Percentiles rank a stretch among this genome's conserved stretches.
Conservation (phyloP, 2,797 vertebrate genomes). For the Sebastes miniatus region DNA sequence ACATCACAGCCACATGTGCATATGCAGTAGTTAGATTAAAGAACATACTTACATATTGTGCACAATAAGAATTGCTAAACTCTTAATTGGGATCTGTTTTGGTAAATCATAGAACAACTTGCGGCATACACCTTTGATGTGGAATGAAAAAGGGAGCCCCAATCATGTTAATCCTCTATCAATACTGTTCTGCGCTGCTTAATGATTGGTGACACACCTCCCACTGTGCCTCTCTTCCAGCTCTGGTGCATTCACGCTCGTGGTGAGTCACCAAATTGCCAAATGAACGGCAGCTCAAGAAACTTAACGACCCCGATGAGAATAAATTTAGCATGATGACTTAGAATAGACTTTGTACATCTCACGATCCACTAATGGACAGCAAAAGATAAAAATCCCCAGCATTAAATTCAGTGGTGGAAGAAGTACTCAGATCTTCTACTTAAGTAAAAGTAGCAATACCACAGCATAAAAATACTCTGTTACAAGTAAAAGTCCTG, state of each 20-base stretch:
- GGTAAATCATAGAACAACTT: neutral
- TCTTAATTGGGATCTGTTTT: neutral
- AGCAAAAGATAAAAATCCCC: neutral
- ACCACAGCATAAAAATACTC: too few species aligned
- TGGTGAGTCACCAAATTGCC: conserved; percentile 56
- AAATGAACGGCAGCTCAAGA: conserved; percentile 33
- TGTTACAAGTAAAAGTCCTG: too few species aligned
- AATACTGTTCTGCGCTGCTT: conserved; percentile 38
- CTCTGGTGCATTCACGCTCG: conserved; percentile 42
- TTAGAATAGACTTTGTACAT: conserved; percentile 14
- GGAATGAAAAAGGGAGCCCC: neutral
- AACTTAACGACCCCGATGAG: conserved; percentile 40
- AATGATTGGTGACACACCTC: conserved; percentile 59
- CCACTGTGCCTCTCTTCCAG: conserved; percentile 37
- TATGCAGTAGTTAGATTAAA: neutral
- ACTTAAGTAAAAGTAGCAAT: too few species aligned
- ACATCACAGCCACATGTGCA: neutral
- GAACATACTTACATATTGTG: neutral
- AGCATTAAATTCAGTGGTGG: too few species aligned
- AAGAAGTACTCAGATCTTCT: too few species aligned
- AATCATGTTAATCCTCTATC: conserved; percentile 41
- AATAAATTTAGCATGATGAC: conserved; percentile 32
- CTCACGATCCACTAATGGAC: neutral
- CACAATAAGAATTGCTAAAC: neutral
- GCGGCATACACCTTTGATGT: neutral